Conservation (phyloP, 1,140 invertebrate species). For the Pogonomyrmex californicus region DNA sequence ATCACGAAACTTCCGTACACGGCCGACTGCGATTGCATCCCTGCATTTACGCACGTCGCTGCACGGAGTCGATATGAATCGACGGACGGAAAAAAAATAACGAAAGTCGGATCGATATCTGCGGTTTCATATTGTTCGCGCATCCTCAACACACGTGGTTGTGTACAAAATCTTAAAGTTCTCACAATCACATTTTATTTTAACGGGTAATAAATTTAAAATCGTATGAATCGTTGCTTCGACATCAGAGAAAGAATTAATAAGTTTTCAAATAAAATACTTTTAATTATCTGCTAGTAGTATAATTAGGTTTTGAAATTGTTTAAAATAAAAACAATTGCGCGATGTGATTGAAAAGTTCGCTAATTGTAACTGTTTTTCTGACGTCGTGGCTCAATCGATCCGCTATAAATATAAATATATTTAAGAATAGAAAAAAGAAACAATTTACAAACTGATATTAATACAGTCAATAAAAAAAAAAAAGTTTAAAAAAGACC, state of each 20-base stretch:
- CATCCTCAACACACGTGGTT: background rate
- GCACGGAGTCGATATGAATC: background rate
- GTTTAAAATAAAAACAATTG: background rate
- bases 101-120: background rate
- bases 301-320: background rate
- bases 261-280: background rate
- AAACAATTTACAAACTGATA: background rate
- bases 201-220: background rate
- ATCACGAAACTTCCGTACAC: conserved; percentile 46
- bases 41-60: conserved; percentile 46
- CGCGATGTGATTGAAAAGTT: background rate
- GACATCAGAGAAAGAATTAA: background rate
- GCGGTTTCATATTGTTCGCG: background rate
- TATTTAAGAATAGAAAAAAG: background rate
- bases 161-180: background rate
- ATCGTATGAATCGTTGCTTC: background rate
- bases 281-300: background rate
- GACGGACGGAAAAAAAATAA: conserved; percentile 34
- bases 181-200: background rate
- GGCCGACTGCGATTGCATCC: conserved; percentile 33
- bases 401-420: background rate
- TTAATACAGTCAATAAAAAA: background rate
- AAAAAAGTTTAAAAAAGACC: background rate
- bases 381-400: background rate
- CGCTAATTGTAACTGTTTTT: background rate